Evolutionary conservation across 2,113 vertebrate genomes (phyloP), one percentile per base, ranked within the genome.

Genomic region (Mustela nigripes): DNA sequence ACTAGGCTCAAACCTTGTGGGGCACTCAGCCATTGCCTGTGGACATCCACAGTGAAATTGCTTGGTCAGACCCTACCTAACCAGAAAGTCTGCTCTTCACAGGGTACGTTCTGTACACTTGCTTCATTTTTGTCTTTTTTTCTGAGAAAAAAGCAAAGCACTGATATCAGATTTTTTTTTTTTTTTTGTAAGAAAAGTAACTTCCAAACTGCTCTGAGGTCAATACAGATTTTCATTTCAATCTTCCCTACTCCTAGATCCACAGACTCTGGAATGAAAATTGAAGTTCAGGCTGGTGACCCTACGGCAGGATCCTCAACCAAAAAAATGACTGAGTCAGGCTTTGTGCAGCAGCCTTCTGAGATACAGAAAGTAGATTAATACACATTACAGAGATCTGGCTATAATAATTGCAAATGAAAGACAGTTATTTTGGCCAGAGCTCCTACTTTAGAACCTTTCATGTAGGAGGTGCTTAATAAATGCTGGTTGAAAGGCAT

Each of bases 231-330:
- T 93, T 96, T 93, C 81, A 80, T 84, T 67, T 58, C 91, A 85
- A 74, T 95, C 67, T 93, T 89, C 36, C 63, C 18, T 86, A 18
- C 50, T 92, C 9, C 60, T 79, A 58, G 69, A 94, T 90, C 60
- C 83, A 82, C 53, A 45, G 88, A 42, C 62, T 92, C 69, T 60
- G 79, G 83, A 94, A 95, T 92, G 92, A 96, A 94, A 90, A 97
- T 4, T 36, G n/a, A 93, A 5, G 1, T 24, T 97, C 92, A 73
- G n/a, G 24, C 39, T 67, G 71, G 65, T 86, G 65, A 93, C 67
- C n/a, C 89, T 36, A 24, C 81, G 67, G 89, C 24, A 87, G 73
- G 18, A 76, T 58, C 22, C 10, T 74, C 8, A 60, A 26, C 71
- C 15, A 26, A 91, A 69, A 86, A 86, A 95, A 82, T 71, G 91